phyloP scores from a whole-genome alignment of 1,140 invertebrate genomes.

The Drosophila navojoa region DNA sequence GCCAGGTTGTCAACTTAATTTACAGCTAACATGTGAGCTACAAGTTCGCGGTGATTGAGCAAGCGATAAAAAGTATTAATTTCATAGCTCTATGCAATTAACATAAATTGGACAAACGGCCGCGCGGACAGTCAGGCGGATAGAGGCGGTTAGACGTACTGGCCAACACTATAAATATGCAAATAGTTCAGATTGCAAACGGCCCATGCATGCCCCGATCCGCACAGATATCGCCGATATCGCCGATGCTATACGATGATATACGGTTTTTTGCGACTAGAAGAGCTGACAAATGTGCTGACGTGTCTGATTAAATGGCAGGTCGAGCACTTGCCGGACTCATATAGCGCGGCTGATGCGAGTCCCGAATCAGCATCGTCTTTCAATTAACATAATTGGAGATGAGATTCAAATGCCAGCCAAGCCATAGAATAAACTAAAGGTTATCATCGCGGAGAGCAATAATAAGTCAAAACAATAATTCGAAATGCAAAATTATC shows the following conservation, averaged over 20 bases:
- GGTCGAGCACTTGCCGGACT: slow-evolving; percentile 43
- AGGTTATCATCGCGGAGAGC: slow-evolving; percentile 29
- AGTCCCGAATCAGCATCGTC: slow-evolving; percentile 13
- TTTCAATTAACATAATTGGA: slow-evolving; percentile 68
- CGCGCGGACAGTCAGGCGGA: slow-evolving; percentile 27
- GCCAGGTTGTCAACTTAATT: slow-evolving; percentile 80
- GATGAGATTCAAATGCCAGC: slow-evolving; percentile 62
- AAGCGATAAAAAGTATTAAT: slow-evolving; percentile 82
- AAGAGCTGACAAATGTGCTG: slow-evolving; percentile 50
- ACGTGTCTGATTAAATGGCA: slow-evolving; percentile 42
- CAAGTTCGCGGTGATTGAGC: slow-evolving; percentile 80
- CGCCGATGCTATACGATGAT: too few species aligned
- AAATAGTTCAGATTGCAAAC: slow-evolving; percentile 74
- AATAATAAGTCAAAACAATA: too few species aligned
- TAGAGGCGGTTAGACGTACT: not conserved
- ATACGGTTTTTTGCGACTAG: slow-evolving; percentile 46
- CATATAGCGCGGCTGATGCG: not conserved
- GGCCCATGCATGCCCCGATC: slow-evolving; percentile 29
- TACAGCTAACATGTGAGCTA: slow-evolving; percentile 82
- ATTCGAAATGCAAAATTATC: too few species aligned
- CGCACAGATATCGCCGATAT: slow-evolving; percentile 11
- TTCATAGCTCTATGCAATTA: slow-evolving; percentile 78
- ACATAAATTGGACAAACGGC: slow-evolving; percentile 68
- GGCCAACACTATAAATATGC: slow-evolving; percentile 66
- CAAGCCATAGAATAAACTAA: slow-evolving; percentile 44